Evolutionary conservation across 1,140 invertebrate genomes (phyloP).

Genomic region (Pseudobourletiella spinata): DNA sequence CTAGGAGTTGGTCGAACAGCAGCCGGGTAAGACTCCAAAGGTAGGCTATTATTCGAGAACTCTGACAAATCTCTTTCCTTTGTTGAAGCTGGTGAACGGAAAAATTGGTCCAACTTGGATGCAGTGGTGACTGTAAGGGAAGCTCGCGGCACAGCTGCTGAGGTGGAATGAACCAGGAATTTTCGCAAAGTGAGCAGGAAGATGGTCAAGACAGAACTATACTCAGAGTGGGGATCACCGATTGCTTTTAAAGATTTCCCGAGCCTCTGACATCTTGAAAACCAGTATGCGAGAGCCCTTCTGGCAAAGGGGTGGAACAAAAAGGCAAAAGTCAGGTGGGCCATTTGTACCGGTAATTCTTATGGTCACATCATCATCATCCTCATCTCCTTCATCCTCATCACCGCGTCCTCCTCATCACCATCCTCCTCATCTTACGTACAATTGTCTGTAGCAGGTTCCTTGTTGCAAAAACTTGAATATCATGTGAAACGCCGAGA

Average conservation of each 20-base stretch:
- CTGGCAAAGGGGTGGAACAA: constrained; percentile 7
- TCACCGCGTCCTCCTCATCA: too few relatives aligned
- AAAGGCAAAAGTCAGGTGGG: constrained; percentile 1
- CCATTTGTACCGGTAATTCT: constrained; percentile 9
- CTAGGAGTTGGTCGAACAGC: too few relatives aligned
- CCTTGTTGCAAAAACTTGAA: neutral
- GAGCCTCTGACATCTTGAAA: constrained; percentile 8
- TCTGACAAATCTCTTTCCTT: too few relatives aligned
- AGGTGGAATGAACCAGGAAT: too few relatives aligned
- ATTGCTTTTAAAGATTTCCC: constrained; percentile 13
- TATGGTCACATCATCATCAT: constrained; percentile 5
- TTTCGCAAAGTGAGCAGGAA: neutral
- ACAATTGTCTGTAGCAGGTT: neutral
- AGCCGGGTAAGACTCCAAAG: too few relatives aligned
- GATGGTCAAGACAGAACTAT: neutral
- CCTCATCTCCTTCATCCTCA: too few relatives aligned
- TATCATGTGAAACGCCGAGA: neutral
- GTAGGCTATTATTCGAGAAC: too few relatives aligned
- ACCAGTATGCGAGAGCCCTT: constrained; percentile 1
- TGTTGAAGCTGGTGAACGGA: too few relatives aligned
- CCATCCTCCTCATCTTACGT: too few relatives aligned
- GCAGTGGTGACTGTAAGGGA: too few relatives aligned
- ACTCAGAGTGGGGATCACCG: neutral
- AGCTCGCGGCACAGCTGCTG: too few relatives aligned
- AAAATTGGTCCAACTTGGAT: too few relatives aligned